Evolutionary conservation across 2,113 vertebrate genomes (phyloP), one percentile per base, ranked within the genome.

Genomic region (Sinocyclocheilus maitianheensis): DNA sequence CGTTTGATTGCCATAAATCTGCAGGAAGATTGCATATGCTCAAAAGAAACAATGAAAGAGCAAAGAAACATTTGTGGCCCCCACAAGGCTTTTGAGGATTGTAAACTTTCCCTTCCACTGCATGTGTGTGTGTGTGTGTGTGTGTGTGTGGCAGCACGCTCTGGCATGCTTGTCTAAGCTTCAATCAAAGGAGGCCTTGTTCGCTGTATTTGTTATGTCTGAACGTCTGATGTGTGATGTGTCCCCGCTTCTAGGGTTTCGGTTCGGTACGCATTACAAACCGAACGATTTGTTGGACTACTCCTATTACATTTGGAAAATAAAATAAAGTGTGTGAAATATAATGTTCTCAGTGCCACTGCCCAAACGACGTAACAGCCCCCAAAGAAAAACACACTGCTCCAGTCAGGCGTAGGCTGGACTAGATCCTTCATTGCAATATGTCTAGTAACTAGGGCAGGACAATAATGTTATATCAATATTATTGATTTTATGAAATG

Each of bases 111-210:
- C 62, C 34, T 46, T 16, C 79, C 6, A 83, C 79, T 69, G 14
- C 3, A 2, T 60, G 72, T 71, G 74, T 72, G 48, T 60, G 30
- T 53, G 80, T 75, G 18, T 37, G 72, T 83, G 26, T 26, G 26
- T 26, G 26, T 26, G 75, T 84, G 53, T 79, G 55, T 80, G 75
- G 10, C 5, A 40, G 55, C 77, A 40, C 65, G 89, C 71, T 84
- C 81, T 86, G 89, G 82, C 88, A 77, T 67, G 84, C 76, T 87
- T 69, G 77, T 75, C 80, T 85, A 83, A 81, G 87, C 76, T 86
- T 43, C 86, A 87, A 87, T 90, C 87, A 90, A 90, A 87, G 88
- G 48, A 80, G 74, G 80, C 84, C 88, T 87, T 90, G 84, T 90
- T 87, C 86, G 43, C 67, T 86, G 78, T 58, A 87, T 86, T 85